Conservation (phyloP, 2,113 vertebrate species). For the Epinephelus cyanopodus region DNA sequence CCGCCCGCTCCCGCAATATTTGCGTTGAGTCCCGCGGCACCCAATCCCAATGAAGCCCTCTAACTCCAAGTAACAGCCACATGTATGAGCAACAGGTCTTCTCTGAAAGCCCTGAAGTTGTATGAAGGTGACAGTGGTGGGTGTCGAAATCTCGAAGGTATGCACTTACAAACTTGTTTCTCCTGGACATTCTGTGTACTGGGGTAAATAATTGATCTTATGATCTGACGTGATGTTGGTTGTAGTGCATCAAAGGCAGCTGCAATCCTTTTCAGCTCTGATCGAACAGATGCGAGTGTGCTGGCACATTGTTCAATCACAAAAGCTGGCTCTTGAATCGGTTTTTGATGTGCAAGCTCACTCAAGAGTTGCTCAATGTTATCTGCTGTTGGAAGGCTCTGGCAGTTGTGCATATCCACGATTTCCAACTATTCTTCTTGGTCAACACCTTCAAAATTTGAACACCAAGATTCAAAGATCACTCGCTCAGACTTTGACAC, state of each 20-base stretch:
- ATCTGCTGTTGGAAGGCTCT: slow-evolving; percentile 25
- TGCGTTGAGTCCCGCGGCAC: no score
- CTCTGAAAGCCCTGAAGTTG: slow-evolving; percentile 25
- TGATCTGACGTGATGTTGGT: no score
- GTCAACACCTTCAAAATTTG: slow-evolving; percentile 45
- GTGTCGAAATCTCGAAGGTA: no score
- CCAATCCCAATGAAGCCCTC: no score
- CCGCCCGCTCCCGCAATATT: no score
- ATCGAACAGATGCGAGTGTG: no score
- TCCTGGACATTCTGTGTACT: no score
- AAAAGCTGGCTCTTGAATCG: slow-evolving; percentile 45
- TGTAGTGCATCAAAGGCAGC: no score
- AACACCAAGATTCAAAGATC: slow-evolving; percentile 44
- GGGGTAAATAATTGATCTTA: no score
- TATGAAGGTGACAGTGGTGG: slow-evolving; percentile 21
- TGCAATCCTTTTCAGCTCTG: no score
- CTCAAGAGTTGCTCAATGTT: slow-evolving; percentile 37
- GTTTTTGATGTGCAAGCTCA: slow-evolving; percentile 36
- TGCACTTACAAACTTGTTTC: no score
- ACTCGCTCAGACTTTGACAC: slow-evolving; percentile 39
- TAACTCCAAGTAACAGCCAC: slow-evolving; percentile 20
- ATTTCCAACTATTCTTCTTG: slow-evolving; percentile 48
- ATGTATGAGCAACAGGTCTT: slow-evolving; percentile 37
- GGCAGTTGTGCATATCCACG: slow-evolving; percentile 41
- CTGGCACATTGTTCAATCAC: no score